A percentile compares a stretch with the other conserved stretches of the same genome.
phyloP scores from a whole-genome alignment of 2,888 invertebrate genomes.

The Tachina fera region DNA sequence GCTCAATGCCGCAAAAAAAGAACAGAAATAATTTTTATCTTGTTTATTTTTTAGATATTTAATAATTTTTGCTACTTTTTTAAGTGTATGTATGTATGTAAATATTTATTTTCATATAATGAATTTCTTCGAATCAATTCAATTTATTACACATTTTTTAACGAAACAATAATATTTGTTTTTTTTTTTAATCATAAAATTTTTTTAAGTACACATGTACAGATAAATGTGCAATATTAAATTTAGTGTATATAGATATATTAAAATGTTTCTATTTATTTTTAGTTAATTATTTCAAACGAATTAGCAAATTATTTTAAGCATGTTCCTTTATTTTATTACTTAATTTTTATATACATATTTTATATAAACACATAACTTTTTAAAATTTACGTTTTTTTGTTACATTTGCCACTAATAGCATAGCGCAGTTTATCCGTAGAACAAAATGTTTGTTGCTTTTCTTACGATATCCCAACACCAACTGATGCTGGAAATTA shows the following conservation, averaged over 20 bases:
- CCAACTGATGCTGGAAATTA: slow-evolving; percentile 66
- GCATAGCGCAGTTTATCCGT: slow-evolving; percentile 24
- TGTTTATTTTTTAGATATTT: neutral
- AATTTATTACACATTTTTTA: neutral
- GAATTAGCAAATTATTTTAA: slow-evolving; percentile 1
- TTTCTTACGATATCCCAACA: slow-evolving; percentile 58
- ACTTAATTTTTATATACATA: neutral
- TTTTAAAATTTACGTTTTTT: slow-evolving; percentile 41
- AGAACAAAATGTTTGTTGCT: slow-evolving; percentile 34
- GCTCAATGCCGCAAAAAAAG: slow-evolving; percentile 24
- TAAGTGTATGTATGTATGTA: no score
- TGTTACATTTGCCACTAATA: neutral
- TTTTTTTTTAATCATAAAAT: neutral
- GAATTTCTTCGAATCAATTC: neutral
- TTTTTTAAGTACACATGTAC: neutral
- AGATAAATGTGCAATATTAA: no score
- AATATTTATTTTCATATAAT: neutral
- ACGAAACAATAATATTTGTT: neutral
- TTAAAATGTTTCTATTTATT: no score
- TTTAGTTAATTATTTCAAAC: neutral
- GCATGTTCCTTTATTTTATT: neutral
- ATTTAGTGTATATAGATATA: no score
- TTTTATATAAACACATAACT: neutral
- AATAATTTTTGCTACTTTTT: neutral
- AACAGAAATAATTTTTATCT: neutral